Evolutionary conservation across 64 coral and sea anemone genomes (phyloP).

Genomic region (Pocillopora verrucosa): DNA sequence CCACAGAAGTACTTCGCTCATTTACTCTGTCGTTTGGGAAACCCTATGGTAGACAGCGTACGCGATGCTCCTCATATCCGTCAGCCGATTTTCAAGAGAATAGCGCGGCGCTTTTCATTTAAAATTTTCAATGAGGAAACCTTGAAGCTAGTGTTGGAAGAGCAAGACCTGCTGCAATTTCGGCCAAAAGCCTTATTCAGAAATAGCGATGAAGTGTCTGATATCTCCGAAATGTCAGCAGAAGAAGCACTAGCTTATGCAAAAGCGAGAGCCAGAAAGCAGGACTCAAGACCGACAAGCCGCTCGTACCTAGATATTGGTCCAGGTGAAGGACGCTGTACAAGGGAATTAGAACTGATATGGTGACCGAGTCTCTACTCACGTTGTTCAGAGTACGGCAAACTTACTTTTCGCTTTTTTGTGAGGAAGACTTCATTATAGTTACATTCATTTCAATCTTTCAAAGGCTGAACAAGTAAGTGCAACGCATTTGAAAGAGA

Average conservation of each 20-base stretch:
- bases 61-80: background rate
- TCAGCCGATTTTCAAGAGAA: slow-evolving; percentile 17
- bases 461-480: no score
- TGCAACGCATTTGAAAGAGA: no score
- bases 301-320: background rate
- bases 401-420: slow-evolving; percentile 14
- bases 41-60: background rate
- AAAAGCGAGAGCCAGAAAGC: background rate
- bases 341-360: slow-evolving; percentile 13
- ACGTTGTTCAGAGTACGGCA: background rate
- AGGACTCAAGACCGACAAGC: background rate
- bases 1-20: background rate
- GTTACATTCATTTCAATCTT: no score
- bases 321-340: slow-evolving; percentile 1
- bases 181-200: background rate
- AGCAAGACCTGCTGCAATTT: background rate
- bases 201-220: background rate
- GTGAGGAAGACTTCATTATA: background rate
- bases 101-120: background rate
- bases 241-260: background rate
- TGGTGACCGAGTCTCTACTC: slow-evolving; percentile 13
- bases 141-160: background rate
- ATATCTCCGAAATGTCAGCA: background rate
- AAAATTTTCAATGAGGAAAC: slow-evolving; percentile 23
- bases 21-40: background rate